Conservation (phyloP, 2,113 vertebrate species). For the Hypomesus transpacificus region DNA sequence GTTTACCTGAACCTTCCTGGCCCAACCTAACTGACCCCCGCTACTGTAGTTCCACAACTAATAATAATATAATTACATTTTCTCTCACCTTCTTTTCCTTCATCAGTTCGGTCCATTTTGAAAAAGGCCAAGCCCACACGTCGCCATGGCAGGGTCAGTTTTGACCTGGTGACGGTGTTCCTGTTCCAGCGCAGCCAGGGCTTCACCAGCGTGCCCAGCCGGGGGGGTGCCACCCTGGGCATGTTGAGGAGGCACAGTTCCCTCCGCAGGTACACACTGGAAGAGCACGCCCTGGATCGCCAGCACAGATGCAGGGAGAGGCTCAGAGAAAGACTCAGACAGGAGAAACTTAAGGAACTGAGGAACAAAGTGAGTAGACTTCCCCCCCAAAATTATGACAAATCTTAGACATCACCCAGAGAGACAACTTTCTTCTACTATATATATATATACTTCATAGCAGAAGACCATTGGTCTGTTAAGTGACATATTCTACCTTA, state of each 20-base stretch:
- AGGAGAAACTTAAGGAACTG: slow-evolving; percentile 74
- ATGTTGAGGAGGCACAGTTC: slow-evolving; percentile 80
- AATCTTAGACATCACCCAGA: neutral
- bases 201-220: slow-evolving; percentile 88
- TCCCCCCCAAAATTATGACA: neutral
- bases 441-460: neutral
- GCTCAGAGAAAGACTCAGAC: slow-evolving; percentile 71
- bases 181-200: slow-evolving; percentile 91
- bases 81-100: slow-evolving; percentile 7
- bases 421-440: no score
- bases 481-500: neutral
- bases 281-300: slow-evolving; percentile 79
- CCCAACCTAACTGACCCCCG: no score
- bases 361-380: slow-evolving; percentile 72
- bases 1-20: no score
- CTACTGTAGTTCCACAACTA: no score
- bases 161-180: slow-evolving; percentile 83
- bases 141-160: slow-evolving; percentile 71
- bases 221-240: slow-evolving; percentile 85
- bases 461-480: neutral
- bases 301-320: slow-evolving; percentile 66
- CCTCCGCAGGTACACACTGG: slow-evolving; percentile 77
- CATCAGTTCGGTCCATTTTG: slow-evolving; percentile 79
- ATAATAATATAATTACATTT: no score
- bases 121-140: slow-evolving; percentile 74